Percentiles rank a stretch among this genome's conserved stretches.
phyloP scores from a whole-genome alignment of 2,797 vertebrate genomes.

The Onychomys torridus region DNA sequence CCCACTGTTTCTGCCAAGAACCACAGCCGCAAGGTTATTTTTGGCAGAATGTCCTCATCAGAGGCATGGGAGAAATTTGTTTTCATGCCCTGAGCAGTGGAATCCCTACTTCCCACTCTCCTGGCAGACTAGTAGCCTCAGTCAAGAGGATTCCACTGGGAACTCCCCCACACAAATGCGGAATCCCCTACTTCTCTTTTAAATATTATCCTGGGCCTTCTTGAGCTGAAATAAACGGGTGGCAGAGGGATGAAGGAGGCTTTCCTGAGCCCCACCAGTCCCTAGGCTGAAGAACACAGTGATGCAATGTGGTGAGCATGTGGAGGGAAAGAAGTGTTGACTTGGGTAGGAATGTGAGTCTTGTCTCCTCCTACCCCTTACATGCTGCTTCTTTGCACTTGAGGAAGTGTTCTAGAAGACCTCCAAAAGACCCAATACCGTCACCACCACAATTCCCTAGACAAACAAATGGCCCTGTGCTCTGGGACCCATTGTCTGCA shows the following conservation, averaged over 20 bases:
- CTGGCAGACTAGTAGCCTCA: not conserved
- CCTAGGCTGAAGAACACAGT: not conserved
- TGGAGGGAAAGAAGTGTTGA: not conserved
- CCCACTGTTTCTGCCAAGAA: constrained; percentile 30
- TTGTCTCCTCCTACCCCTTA: not conserved
- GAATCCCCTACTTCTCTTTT: constrained; percentile 36
- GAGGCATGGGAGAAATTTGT: constrained; percentile 11
- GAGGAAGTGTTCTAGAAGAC: not conserved
- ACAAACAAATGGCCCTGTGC: not conserved
- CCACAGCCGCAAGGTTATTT: not conserved
- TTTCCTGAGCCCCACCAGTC: not conserved
- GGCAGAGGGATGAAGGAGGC: not conserved
- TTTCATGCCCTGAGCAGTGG: constrained; percentile 32
- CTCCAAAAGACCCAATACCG: not conserved
- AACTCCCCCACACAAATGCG: constrained; percentile 18
- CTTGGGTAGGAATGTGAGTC: not conserved
- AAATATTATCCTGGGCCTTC: not conserved
- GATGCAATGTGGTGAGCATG: not conserved
- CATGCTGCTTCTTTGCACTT: not conserved
- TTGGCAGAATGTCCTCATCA: not conserved
- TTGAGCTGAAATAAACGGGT: not conserved
- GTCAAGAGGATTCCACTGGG: not conserved
- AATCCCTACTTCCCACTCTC: constrained; percentile 57
- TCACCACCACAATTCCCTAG: not conserved
- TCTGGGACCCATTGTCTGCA: not conserved